Evolutionary conservation across 2,888 invertebrate species (phyloP).

Genomic region (Oligia strigilis): DNA sequence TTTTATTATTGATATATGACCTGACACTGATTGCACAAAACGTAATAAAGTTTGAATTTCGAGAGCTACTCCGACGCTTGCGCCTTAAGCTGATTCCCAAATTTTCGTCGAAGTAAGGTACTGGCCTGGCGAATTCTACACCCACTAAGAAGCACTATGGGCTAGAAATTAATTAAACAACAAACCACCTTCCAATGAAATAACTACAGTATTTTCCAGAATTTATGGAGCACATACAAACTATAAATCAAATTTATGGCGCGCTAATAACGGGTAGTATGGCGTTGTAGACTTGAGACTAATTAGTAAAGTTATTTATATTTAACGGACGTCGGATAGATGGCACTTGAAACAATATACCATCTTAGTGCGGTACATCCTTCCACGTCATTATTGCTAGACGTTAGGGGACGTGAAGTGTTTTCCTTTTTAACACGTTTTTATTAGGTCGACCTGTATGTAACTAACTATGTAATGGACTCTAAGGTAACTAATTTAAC

Average conservation of each 20-base stretch:
- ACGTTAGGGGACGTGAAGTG: slow-evolving; percentile 49
- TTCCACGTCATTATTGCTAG: slow-evolving; percentile 33
- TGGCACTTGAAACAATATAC: slow-evolving; percentile 54
- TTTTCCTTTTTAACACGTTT: too few species aligned
- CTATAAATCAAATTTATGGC: slow-evolving; percentile 75
- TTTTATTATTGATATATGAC: too few species aligned
- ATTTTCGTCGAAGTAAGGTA: neutral
- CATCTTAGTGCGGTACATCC: slow-evolving; percentile 18
- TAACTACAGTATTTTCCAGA: slow-evolving; percentile 66
- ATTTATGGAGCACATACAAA: slow-evolving; percentile 70
- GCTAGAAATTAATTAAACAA: slow-evolving; percentile 57
- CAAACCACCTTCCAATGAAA: slow-evolving; percentile 48
- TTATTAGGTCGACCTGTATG: too few species aligned
- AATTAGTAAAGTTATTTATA: slow-evolving; percentile 70
- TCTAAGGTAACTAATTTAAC: too few species aligned
- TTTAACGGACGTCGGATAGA: slow-evolving; percentile 46
- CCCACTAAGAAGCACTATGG: slow-evolving; percentile 7
- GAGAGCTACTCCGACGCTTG: neutral
- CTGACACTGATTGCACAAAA: too few species aligned
- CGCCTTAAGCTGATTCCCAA: neutral
- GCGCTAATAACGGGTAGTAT: slow-evolving; percentile 71
- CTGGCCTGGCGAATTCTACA: slow-evolving; percentile 9
- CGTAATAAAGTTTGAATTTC: too few species aligned
- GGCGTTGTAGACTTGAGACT: slow-evolving; percentile 68
- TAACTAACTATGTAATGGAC: too few species aligned